These are phyloP conservation scores for Argyra leucocephala DNA, from an alignment of 2,888 invertebrate genomes.

Conservation along the genomic window DNA sequence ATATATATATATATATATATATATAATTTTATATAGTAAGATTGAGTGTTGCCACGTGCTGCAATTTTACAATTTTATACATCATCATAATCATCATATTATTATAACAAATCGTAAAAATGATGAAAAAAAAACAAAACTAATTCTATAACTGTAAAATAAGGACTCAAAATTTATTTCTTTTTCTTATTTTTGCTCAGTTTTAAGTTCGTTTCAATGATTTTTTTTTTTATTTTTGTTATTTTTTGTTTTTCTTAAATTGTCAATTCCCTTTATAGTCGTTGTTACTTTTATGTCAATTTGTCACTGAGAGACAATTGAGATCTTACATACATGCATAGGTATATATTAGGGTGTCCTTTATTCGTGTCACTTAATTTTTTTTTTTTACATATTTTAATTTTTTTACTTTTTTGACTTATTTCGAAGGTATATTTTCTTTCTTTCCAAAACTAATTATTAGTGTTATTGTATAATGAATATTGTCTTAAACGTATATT, in stretches of 20 bases:
- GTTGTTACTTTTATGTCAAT: not conserved
- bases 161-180: not conserved
- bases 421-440: too few species aligned
- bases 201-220: not conserved
- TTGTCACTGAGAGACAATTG: not conserved
- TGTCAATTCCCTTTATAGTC: constrained; percentile 6
- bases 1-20: too few species aligned
- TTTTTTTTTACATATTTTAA: too few species aligned
- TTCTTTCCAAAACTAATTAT: too few species aligned
- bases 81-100: not conserved
- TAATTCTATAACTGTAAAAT: constrained; percentile 2
- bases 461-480: too few species aligned
- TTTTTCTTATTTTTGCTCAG: not conserved
- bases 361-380: too few species aligned
- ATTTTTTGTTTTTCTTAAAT: not conserved
- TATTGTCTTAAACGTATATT: too few species aligned
- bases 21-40: too few species aligned
- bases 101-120: not conserved
- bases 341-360: not conserved
- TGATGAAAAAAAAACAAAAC: too few species aligned
- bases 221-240: not conserved
- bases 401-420: too few species aligned
- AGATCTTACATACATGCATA: not conserved
- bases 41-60: not conserved
- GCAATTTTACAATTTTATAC: constrained; percentile 6